A percentile compares a stretch with the other conserved stretches of the same genome.
Evolutionary conservation across 2,888 invertebrate genomes (phyloP).

Genomic region (Hydrotaea diabolus): DNA sequence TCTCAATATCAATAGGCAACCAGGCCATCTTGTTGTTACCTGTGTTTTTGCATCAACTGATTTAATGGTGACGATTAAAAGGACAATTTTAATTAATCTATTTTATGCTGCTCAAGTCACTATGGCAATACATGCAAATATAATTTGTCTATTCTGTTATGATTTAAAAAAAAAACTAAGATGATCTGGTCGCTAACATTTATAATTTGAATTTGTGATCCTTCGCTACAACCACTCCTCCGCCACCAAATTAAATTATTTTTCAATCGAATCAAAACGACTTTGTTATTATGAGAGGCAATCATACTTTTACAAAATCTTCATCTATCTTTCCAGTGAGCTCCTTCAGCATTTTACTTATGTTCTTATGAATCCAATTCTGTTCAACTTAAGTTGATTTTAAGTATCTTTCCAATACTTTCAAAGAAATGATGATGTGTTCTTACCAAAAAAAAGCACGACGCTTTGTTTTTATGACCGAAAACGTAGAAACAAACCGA

Average conservation of each 20-base stretch:
- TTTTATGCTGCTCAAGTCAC: too few relatives aligned
- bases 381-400: slow-evolving; percentile 52
- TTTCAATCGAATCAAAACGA: background rate
- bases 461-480: slow-evolving; percentile 32
- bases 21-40: too few relatives aligned
- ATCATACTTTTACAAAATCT: background rate
- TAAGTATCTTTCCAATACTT: slow-evolving; percentile 48
- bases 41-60: too few relatives aligned
- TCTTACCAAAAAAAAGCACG: slow-evolving; percentile 18
- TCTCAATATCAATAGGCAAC: too few relatives aligned
- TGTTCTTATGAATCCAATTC: slow-evolving; percentile 47
- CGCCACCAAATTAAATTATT: background rate
- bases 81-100: too few relatives aligned
- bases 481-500: slow-evolving; percentile 2
- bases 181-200: too few relatives aligned
- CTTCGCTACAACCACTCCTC: background rate
- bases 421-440: slow-evolving; percentile 34
- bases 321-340: slow-evolving; percentile 4
- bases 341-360: slow-evolving; percentile 13
- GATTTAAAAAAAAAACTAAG: too few relatives aligned
- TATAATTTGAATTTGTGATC: too few relatives aligned
- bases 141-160: too few relatives aligned
- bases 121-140: too few relatives aligned
- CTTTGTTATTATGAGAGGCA: background rate
- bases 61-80: too few relatives aligned